A percentile compares a stretch with the other conserved stretches of the same genome.
These are phyloP conservation scores for Dicrurus megarhynchus DNA, from an alignment of 2,113 vertebrate species.

Conservation along the genomic window DNA sequence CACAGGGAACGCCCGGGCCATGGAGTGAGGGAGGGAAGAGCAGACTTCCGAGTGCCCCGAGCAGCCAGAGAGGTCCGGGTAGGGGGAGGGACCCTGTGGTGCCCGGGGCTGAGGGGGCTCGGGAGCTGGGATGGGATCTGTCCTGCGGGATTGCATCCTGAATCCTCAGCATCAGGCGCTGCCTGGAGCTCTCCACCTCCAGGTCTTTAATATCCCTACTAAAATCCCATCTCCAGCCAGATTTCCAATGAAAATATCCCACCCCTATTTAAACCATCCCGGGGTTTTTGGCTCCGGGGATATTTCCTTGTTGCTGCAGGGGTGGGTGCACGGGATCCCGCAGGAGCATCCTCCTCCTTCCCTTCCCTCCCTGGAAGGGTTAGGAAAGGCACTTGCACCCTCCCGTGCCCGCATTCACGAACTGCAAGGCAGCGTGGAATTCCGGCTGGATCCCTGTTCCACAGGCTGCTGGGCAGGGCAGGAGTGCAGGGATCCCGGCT, in stretches of 20 bases:
- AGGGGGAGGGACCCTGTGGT: rapidly evolving
- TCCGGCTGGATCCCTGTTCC: neutral
- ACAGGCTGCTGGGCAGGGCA: neutral
- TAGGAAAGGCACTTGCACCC: constrained; percentile 36
- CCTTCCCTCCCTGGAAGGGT: neutral
- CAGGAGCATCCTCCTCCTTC: neutral
- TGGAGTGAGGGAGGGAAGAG: neutral
- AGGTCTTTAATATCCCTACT: too few species aligned
- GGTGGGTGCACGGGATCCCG: neutral
- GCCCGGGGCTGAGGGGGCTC: neutral
- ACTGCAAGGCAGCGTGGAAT: neutral
- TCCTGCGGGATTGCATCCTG: neutral
- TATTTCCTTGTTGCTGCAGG: neutral
- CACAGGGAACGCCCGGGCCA: neutral
- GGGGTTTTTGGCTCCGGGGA: too few species aligned
- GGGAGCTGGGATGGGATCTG: neutral
- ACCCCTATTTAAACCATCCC: neutral
- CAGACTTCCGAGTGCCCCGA: rapidly evolving
- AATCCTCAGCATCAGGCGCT: neutral
- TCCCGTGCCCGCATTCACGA: neutral
- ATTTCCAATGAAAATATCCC: neutral
- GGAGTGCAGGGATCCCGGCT: neutral
- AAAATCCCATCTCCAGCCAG: neutral
- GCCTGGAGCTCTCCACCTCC: neutral
- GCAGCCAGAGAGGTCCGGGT: rapidly evolving